Evolutionary conservation across 2,888 invertebrate genomes (phyloP), one percentile per base, ranked within the genome.

Genomic region (Isotomurus palustris): DNA sequence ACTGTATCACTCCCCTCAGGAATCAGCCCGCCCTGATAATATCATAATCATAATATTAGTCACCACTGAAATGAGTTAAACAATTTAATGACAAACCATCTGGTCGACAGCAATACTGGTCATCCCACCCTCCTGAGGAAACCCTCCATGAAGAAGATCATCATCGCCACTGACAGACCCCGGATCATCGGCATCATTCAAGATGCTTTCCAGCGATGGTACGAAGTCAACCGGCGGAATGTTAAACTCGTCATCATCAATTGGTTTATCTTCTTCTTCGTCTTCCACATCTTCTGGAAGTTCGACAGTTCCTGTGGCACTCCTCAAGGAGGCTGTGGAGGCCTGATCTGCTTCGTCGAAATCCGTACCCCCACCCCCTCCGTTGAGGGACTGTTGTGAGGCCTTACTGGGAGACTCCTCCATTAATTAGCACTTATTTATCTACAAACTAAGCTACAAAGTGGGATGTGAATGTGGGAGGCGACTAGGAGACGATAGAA

Each of bases 231-330:
- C 82, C n/a, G 84, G 82, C 44, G 87, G 87, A 72, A 90, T 84
- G 67, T 86, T 85, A 76, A 85, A 89, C 74, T 90, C 89, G 48
- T 82, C 81, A 78, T 88, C 88, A 75, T 89, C 88, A 67, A 89
- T 70, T 10, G 70, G 77, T 88, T 88, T 72, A 53, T 58, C 61
- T 41, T 58, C 61, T 35, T 58, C 58, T 28, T 62, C 62, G 0
- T 53, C 56, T 4, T 28, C 47, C 41, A 35, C 48, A 19, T 62
- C 58, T 10, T 40, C 58, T 2, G 22, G 41, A 29, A 47, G 25
- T 8, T 51, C 58, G 2, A 45, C 32, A n/a, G 47, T n/a, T n/a
- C n/a, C 60, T 8, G 61, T 44, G 12, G 29, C 38, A 2, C 52
- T 52, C 22, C 12, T 61, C 5, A 57, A 10, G 2, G 56, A 57